Base-by-base conservation (phyloP, 1,140 invertebrate species). In the Reticulitermes speratus region DNA sequence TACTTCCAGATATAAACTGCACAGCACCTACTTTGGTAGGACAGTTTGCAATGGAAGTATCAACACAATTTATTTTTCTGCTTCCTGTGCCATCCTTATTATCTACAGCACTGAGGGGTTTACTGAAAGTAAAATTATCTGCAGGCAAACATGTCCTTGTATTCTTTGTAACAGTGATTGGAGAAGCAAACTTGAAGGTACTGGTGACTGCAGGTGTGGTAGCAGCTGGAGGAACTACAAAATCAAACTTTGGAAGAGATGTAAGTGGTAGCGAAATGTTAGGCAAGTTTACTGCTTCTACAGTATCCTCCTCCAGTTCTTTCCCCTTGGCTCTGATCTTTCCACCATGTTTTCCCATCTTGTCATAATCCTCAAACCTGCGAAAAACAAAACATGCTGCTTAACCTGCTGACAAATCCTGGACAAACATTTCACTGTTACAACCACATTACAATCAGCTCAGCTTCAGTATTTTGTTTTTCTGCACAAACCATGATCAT, bases 241-340 rank as follows among this genome's bases (percentile, higher is more conserved):
- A 85, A 44, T 87, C 87, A 86, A 87, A 87, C 38, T 85, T 87
- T 16, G 87, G 87, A 83, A 87, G 82, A 45, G 87, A 59, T 30
- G 87, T 85, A 45, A 87, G 83, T 69, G 84, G 86, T 44, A 87
- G 59, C 44, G 81, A 48, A 85, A 87, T 81, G 3, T 87, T 38
- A 38, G 87, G 87, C 30, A 87, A 82, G 59, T 87, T 87, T 23
- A 87, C 84, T 69, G 83, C 44, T 30, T 44, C 19, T 12, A 81
- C 38, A 30, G 23, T n/a, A 44, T 85, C 84, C n/a, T 87, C 59
- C 30, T 86, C 75, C 7, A 75, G 14, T 75, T 75, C n/a, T 75
- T n/a, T 75, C 65, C 44, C 69, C 38, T 30, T 48, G 44, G 14
- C 48, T 75, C 44, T 87, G 21, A 82, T 87, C 32, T 30, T 48